Base-by-base conservation (phyloP, 2,113 vertebrate genomes). In the Entosphenus tridentatus region DNA sequence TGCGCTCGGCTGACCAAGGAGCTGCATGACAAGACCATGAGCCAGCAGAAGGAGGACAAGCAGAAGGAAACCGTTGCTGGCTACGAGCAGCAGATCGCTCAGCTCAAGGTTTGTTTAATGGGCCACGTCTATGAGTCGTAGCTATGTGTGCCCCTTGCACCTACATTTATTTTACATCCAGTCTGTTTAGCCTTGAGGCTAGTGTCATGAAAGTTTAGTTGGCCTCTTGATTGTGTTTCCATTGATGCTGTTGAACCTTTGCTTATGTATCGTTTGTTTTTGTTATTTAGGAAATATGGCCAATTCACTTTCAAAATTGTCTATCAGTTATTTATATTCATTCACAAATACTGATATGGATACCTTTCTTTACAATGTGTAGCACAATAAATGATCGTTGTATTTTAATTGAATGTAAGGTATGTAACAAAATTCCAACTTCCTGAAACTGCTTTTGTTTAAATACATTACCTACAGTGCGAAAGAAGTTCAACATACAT, bases 1-100 rank as follows among this genome's bases (percentile, higher is more conserved):
- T 87, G 86, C 72, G 73, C 74, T 74, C 88, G 83, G 75, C 80
- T 89, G 73, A 80, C 79, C 77, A 93, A 92, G 75, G 92, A 96
- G 59, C 78, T 93, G 57, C 75, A 77, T 67, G 90, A 96, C 74
- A 90, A 88, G 74, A 77, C 78, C 0, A 86, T 88, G 57, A 73
- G 78, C 58, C 78, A 82, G 4, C 83, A 84, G 70, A 81, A 87
- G 16, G 85, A 86, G 54, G 88, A 91, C 67, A 84, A 87, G 69
- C 78, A 83, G 72, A 86, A 76, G 74, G 74, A 80, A 59, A 91
- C 89, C 73, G 77, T 79, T 0, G 72, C 68, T 0, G 73, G 80
- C 2, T 78, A 78, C 0, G 88, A 96, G 78, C 87, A 86, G 74
- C 86, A 88, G 72, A 74, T 88, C 0, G 73, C 81, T 55, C 76